These are phyloP conservation scores for Regulus satrapa DNA, from an alignment of 2,113 vertebrate genomes.

Conservation along the genomic window DNA sequence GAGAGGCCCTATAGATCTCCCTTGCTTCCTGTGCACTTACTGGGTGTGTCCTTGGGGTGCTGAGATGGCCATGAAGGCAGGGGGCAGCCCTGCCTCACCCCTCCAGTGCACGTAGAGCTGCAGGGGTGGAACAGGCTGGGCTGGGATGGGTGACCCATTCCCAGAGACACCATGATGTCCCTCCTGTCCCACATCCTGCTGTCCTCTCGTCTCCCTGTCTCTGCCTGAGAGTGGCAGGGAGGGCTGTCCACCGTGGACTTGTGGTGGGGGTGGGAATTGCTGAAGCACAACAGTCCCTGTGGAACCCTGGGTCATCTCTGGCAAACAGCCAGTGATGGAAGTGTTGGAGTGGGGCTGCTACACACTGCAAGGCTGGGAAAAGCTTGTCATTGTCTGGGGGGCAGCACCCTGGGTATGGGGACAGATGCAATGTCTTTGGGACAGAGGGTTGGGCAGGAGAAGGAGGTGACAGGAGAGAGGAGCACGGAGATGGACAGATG, in stretches of 20 bases:
- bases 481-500: background rate
- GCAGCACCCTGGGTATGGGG: background rate
- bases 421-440: background rate
- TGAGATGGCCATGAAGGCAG: rapidly evolving
- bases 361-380: background rate
- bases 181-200: background rate
- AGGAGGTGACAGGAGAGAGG: background rate
- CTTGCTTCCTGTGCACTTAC: background rate
- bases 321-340: background rate
- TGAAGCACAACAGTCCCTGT: rapidly evolving
- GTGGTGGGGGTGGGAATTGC: background rate
- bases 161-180: rapidly evolving
- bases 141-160: rapidly evolving
- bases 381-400: background rate
- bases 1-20: background rate
- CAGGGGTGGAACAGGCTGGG: background rate
- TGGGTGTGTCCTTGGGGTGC: background rate
- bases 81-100: background rate
- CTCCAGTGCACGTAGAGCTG: rapidly evolving
- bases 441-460: background rate
- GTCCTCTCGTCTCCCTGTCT: background rate
- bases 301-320: background rate
- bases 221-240: background rate
- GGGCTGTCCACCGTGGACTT: rapidly evolving
- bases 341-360: background rate